Evolutionary conservation across 2,113 vertebrate species (phyloP).

Genomic region (Amphiprion percula): DNA sequence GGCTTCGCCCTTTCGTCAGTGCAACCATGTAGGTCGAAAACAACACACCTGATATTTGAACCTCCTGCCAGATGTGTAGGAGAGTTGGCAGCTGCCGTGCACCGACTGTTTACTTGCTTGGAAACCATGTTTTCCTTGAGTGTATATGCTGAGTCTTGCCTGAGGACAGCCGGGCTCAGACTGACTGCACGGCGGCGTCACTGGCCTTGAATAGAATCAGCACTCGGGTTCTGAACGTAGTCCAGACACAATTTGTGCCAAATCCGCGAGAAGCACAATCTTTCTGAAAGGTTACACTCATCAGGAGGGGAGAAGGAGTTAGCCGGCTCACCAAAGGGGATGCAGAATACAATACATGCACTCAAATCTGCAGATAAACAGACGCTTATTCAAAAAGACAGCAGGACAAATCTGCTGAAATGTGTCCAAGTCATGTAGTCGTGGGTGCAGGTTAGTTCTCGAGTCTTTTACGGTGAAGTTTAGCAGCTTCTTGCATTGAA

Average conservation of each 20-base stretch:
- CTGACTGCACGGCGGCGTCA: slow-evolving; percentile 12
- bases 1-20: neutral
- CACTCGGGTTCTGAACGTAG: slow-evolving; percentile 1
- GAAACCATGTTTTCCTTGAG: slow-evolving; percentile 67
- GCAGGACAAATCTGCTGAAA: slow-evolving; percentile 39
- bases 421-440: slow-evolving; percentile 31
- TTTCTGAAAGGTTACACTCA: slow-evolving; percentile 54
- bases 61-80: slow-evolving; percentile 41
- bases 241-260: slow-evolving; percentile 46
- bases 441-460: no score
- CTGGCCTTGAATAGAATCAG: slow-evolving; percentile 39
- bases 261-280: slow-evolving; percentile 40
- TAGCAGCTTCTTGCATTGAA: no score
- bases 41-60: slow-evolving; percentile 17
- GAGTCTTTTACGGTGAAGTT: no score
- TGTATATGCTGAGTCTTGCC: slow-evolving; percentile 65
- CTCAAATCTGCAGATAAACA: neutral
- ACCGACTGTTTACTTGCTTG: slow-evolving; percentile 71
- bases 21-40: slow-evolving; percentile 5
- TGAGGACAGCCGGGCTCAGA: slow-evolving; percentile 16
- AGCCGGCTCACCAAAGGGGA: slow-evolving; percentile 2
- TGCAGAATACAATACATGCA: neutral
- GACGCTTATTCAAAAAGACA: slow-evolving; percentile 54
- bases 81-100: slow-evolving; percentile 33
- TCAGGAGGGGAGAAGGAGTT: slow-evolving; percentile 24